phyloP scores from a whole-genome alignment of 2,888 invertebrate genomes.

The Caenorhabditis macrosperma region DNA sequence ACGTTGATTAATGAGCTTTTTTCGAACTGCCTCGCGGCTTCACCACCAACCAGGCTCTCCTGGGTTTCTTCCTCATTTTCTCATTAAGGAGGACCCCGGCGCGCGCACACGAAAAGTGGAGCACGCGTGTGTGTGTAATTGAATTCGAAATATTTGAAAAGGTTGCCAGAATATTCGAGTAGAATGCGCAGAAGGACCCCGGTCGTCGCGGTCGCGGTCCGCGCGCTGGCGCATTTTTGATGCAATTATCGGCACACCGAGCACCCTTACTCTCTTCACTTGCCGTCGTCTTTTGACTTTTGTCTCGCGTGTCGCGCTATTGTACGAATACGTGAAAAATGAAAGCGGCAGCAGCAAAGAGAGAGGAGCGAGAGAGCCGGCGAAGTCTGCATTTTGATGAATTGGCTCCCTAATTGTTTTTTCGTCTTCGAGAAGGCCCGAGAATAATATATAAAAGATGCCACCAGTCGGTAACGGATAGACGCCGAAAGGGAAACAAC shows the following conservation, averaged over 20 bases:
- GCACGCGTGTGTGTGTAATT: conserved; percentile 41
- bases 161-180: conserved; percentile 52
- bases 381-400: conserved; percentile 55
- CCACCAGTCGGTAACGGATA: conserved; percentile 19
- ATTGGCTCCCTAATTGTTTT: conserved; percentile 58
- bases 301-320: conserved; percentile 30
- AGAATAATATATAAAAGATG: conserved; percentile 50
- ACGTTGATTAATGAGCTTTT: conserved; percentile 52
- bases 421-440: conserved; percentile 28
- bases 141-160: conserved; percentile 57
- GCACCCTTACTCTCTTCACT: conserved; percentile 2
- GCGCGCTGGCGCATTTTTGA: conserved; percentile 55
- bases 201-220: conserved; percentile 14
- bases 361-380: conserved; percentile 16
- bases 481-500: conserved; percentile 21
- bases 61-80: conserved; percentile 30
- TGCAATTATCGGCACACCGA: conserved; percentile 48
- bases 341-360: conserved; percentile 10
- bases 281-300: conserved; percentile 45
- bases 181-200: conserved; percentile 29
- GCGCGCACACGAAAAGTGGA: conserved; percentile 15
- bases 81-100: no score
- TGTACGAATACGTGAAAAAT: conserved; percentile 39
- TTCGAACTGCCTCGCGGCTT: neutral
- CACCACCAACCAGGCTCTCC: no score